Percentiles rank a stretch among this genome's conserved stretches.
Evolutionary conservation across 2,113 vertebrate species (phyloP).

Genomic region (Pelecanoides urinatrix): DNA sequence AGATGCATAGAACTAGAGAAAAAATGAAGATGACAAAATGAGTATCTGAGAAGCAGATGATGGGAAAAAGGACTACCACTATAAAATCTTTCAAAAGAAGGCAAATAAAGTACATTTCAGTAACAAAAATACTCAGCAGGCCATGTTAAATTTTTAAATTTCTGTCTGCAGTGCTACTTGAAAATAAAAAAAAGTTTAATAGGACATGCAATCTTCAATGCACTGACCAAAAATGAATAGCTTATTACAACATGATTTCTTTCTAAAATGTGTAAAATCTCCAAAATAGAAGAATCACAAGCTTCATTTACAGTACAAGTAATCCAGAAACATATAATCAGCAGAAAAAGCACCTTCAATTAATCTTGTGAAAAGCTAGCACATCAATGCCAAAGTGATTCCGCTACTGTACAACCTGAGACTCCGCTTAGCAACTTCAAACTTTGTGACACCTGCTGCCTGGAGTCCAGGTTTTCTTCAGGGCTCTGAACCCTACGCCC

Average conservation of each 20-base stretch:
- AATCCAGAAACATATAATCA: neutral
- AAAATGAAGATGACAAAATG: conserved; percentile 7
- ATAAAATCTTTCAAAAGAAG: neutral
- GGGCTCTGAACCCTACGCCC: neutral
- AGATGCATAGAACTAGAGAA: neutral
- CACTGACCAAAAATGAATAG: neutral
- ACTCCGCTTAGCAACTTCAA: neutral
- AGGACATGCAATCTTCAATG: neutral
- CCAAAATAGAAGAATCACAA: neutral
- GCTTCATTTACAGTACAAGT: neutral
- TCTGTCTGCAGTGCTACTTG: neutral
- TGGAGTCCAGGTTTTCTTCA: neutral
- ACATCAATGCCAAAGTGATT: neutral
- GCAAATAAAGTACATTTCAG: neutral
- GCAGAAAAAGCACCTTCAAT: neutral
- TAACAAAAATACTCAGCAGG: neutral
- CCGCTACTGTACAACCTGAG: neutral
- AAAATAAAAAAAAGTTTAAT: neutral
- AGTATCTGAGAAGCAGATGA: neutral
- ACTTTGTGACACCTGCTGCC: neutral
- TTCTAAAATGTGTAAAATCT: neutral
- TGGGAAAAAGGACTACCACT: neutral
- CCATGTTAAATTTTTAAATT: neutral
- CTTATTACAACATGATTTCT: neutral
- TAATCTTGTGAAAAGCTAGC: neutral